Evolutionary conservation across 2,113 vertebrate genomes (phyloP), one percentile per base, ranked within the genome.

Genomic region (Passer domesticus): DNA sequence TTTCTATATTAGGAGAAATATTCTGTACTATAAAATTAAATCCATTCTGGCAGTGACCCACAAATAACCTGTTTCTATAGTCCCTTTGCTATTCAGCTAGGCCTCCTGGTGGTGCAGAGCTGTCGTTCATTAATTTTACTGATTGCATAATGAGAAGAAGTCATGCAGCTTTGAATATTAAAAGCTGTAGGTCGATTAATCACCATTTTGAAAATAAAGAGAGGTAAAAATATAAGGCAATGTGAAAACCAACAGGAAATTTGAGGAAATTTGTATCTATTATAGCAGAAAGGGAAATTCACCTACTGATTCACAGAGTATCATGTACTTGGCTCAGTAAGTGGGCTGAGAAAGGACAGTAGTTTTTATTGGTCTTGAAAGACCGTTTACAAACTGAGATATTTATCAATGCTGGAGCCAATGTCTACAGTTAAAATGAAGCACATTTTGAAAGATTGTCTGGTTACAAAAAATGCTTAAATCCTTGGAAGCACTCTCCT

Each of bases 101-200:
- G 73, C 78, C 69, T 96, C 94, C 93, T 95, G 93, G 81, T 96
- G 93, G 75, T 95, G 44, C 88, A 93, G 81, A 93, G 73, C 73
- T 90, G 84, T 84, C 75, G 25, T 82, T 97, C 95, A 92, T 96
- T 97, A 94, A 97, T 96, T 97, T 96, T 83, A 90, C 91, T 96
- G 95, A 97, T 96, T 96, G 89, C 78, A 94, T 86, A 96, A 96
- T 96, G 91, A 96, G 95, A 88, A 95, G 90, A 95, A 97, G 60
- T 78, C 95, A 92, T 92, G 89, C 94, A 94, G 92, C 87, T 96
- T 78, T 93, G 94, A 91, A 96, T 97, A 96, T 92, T 95, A 94
- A 95, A 97, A 96, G 82, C 64, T 82, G 75, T 58, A 64, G 84
- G 85, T 79, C 72, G 10, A 94, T 95, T 96, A 93, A 94, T 96